These are phyloP conservation scores for Drosophila biarmipes DNA, from an alignment of 1,140 invertebrate species.

Conservation along the genomic window DNA sequence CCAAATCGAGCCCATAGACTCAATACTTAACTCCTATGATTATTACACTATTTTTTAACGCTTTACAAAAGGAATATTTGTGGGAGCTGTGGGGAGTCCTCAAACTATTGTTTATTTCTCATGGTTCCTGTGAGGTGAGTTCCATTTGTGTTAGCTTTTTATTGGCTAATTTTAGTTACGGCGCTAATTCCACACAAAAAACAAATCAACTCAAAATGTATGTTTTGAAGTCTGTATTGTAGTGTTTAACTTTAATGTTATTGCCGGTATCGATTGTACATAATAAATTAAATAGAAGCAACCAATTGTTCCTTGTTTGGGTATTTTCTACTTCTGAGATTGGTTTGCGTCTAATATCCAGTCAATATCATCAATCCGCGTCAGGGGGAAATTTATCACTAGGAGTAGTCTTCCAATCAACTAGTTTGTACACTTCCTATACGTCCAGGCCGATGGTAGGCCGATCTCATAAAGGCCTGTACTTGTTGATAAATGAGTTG, in stretches of 20 bases:
- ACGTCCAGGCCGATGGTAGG: background rate
- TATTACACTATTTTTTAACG: conserved; percentile 14
- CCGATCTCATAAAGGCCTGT: conserved; percentile 66
- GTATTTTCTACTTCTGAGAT: conserved; percentile 6
- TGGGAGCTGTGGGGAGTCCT: conserved; percentile 10
- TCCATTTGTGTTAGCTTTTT: conserved; percentile 35
- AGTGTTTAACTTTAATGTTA: conserved; percentile 71
- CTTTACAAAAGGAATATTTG: background rate
- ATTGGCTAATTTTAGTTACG: conserved; percentile 57
- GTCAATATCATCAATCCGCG: conserved; percentile 23
- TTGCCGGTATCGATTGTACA: conserved; percentile 72
- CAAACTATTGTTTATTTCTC: conserved; percentile 18
- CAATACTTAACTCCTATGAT: conserved; percentile 27
- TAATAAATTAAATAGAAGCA: conserved; percentile 80
- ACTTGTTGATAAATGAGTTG: conserved; percentile 86
- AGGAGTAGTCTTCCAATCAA: conserved; percentile 4
- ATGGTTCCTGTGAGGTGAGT: conserved; percentile 7
- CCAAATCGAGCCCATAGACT: conserved; percentile 19
- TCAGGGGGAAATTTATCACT: conserved; percentile 3
- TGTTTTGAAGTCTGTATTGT: conserved; percentile 67
- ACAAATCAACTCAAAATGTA: conserved; percentile 40
- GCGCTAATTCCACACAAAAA: conserved; percentile 59
- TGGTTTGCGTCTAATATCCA: conserved; percentile 22
- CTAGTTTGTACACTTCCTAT: conserved; percentile 21
- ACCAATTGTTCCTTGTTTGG: conserved; percentile 7